Percentiles rank a stretch among this genome's conserved stretches.
Conservation (phyloP, 1,140 invertebrate species). For the Callitettix versicolor region DNA sequence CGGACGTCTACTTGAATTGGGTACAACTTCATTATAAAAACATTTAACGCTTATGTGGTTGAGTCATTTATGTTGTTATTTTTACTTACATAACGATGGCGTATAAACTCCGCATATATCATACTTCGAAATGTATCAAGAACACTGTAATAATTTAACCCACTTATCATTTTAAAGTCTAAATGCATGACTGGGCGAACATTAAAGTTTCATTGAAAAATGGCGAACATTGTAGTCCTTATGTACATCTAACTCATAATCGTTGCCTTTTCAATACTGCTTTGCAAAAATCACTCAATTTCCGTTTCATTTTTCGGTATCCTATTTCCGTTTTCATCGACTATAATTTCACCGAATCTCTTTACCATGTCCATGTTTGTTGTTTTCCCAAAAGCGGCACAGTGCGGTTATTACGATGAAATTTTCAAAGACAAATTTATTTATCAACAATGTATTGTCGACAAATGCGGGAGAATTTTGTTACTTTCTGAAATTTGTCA, state of each 20-base stretch:
- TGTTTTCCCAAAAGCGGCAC: too few species aligned
- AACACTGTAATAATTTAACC: background rate
- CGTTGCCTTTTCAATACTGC: background rate
- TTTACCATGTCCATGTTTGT: background rate
- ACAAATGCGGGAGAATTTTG: background rate
- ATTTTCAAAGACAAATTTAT: background rate
- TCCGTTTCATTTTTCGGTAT: background rate
- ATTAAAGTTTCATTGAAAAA: background rate
- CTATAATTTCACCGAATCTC: background rate
- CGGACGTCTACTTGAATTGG: too few species aligned
- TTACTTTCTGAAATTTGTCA: too few species aligned
- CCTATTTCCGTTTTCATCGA: too few species aligned
- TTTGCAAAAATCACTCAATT: background rate
- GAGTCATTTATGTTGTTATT: background rate
- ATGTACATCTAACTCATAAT: background rate
- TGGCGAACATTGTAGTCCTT: background rate
- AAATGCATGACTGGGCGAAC: background rate
- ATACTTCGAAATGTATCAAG: background rate
- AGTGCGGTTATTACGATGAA: background rate
- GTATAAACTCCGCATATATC: background rate
- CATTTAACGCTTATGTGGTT: background rate
- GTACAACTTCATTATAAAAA: background rate
- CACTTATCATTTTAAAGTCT: background rate
- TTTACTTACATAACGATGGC: background rate
- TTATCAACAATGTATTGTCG: background rate